These are phyloP conservation scores for Parnassius smintheus DNA, from an alignment of 2,888 invertebrate genomes.

Conservation along the genomic window DNA sequence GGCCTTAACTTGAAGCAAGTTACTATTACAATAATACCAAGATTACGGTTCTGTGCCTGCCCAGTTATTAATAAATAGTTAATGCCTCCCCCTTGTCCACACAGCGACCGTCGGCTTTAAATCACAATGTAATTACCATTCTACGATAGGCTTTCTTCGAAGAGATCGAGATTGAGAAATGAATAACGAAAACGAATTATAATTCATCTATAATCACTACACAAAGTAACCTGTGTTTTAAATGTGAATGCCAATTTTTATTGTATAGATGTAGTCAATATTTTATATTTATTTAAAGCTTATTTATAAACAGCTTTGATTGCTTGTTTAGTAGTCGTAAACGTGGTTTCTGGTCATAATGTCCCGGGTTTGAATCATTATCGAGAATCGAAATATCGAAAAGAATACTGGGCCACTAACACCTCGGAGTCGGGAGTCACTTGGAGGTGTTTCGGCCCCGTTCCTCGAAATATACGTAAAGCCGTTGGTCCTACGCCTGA, in stretches of 20 bases:
- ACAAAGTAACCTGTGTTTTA: conserved; percentile 4
- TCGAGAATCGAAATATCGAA: too few species aligned
- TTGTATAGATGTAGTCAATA: too few species aligned
- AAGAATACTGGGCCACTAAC: too few species aligned
- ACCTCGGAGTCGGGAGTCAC: too few species aligned
- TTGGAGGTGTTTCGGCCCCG: too few species aligned
- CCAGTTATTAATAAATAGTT: conserved; percentile 69
- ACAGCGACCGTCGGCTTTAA: conserved; percentile 56
- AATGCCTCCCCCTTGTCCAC: conserved; percentile 62
- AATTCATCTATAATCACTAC: conserved; percentile 35
- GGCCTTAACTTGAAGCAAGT: conserved; percentile 51
- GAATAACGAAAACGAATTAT: conserved; percentile 45
- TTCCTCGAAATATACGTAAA: too few species aligned
- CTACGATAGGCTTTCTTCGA: conserved; percentile 59
- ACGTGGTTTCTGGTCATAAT: too few species aligned
- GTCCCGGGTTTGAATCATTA: too few species aligned
- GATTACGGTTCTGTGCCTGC: conserved; percentile 56
- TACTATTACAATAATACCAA: conserved; percentile 66
- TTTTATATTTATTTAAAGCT: too few species aligned
- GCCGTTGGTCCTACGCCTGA: too few species aligned
- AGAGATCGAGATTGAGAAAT: conserved; percentile 55
- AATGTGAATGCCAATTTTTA: conserved; percentile 17
- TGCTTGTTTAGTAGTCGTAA: too few species aligned
- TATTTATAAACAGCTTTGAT: too few species aligned
- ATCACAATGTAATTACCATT: conserved; percentile 67